Base-by-base conservation (phyloP, 2,797 vertebrate genomes). In the Schizothorax lantsangensis region DNA sequence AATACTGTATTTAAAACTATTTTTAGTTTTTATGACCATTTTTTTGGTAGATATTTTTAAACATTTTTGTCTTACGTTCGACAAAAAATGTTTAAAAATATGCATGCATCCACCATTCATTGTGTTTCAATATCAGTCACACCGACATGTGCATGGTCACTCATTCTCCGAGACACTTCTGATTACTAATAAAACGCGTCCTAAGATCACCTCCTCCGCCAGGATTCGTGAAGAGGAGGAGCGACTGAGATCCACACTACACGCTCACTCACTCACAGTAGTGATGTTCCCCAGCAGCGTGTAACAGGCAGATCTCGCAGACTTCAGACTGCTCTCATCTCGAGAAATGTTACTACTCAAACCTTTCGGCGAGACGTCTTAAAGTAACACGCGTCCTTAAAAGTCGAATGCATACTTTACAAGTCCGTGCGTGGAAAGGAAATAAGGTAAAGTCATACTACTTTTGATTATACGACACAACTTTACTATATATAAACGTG, bases 191-290 rank as follows among this genome's bases (percentile, higher is more conserved):
- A 45, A 84, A 57, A 36, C n/a, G 6, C 12, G 40, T 72, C 52
- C 38, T 72, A 33, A 72, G 14, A 72, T 47, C 66, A 15, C 64
- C 66, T 85, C 66, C 84, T 71, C 19, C 52, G 19, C 36, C 52
- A 15, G 62, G 83, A 54, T 64, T 62, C 52, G 74, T 40, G 10
- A 73, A 62, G 84, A 64, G 84, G 84, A 59, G 84, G 84, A 80
- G 84, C 84, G n/a, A 72, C 8, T 23, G 62, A 30, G 66, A 26
- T 26, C 14, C 66, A 26, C 23, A 21, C 74, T 62, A 77, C n/a
- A 36, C 78, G 26, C 73, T 26, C n/a, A 1, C 83, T 26, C n/a
- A 1, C 83, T 30, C 82, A 14, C 64, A 10, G 64, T 17, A 23
- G n/a, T 43, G 15, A 26, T 62, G 78, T 38, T 81, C 30, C 4